Evolutionary conservation across 2,888 invertebrate species (phyloP).

Genomic region (Dexiosoma caninum): DNA sequence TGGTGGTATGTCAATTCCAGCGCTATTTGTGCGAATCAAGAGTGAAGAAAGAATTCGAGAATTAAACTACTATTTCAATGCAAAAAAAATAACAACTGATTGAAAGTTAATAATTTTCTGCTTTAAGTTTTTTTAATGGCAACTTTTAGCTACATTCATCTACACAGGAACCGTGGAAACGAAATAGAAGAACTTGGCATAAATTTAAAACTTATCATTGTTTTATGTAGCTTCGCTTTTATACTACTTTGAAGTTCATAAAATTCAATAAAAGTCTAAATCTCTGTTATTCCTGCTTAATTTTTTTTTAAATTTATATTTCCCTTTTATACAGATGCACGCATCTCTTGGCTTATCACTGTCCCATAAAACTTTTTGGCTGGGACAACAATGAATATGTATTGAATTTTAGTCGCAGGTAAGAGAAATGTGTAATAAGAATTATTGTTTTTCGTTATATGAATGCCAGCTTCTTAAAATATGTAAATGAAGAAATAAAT

Average conservation of each 20-base stretch:
- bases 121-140: no score
- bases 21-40: no score
- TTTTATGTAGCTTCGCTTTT: not conserved
- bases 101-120: no score
- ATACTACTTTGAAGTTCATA: constrained; percentile 65
- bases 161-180: not conserved
- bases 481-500: constrained; percentile 79
- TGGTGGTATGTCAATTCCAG: no score
- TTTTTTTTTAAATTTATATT: not conserved
- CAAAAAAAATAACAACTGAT: no score
- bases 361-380: constrained; percentile 33
- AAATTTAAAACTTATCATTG: not conserved
- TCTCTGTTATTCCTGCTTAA: not conserved
- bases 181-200: not conserved
- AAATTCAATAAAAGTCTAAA: constrained; percentile 68
- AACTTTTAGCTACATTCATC: no score
- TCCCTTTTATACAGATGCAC: not conserved
- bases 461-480: constrained; percentile 76
- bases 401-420: constrained; percentile 39
- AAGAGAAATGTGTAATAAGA: constrained; percentile 45
- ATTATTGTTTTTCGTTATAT: constrained; percentile 59
- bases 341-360: constrained; percentile 2
- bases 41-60: no score
- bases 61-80: no score
- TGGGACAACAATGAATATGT: constrained; percentile 50